phyloP scores from a whole-genome alignment of 2,888 invertebrate species.

The Galerucella nymphaeae region DNA sequence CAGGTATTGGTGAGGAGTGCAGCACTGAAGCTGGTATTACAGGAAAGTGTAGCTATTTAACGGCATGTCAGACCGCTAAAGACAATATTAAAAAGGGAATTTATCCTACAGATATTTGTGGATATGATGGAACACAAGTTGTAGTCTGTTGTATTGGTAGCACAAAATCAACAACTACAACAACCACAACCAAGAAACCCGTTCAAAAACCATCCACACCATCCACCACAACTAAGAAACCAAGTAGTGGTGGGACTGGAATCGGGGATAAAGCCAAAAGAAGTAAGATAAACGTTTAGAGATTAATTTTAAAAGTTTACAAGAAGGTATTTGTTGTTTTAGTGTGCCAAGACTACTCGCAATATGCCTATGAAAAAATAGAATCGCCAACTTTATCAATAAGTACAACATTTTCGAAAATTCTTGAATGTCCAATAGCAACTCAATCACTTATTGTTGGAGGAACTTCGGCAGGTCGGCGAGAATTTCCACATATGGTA shows the following conservation, averaged over 20 bases:
- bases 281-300: conserved; percentile 39
- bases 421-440: conserved; percentile 63
- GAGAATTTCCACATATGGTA: conserved; percentile 70
- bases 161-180: conserved; percentile 10
- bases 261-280: conserved; percentile 45
- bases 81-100: conserved; percentile 44
- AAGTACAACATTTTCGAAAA: conserved; percentile 47
- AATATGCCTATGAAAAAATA: conserved; percentile 60
- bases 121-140: conserved; percentile 52
- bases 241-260: conserved; percentile 1
- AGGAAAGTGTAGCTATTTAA: conserved; percentile 51
- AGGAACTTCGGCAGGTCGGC: conserved; percentile 60
- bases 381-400: conserved; percentile 56
- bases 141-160: conserved; percentile 55
- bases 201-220: background rate
- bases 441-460: conserved; percentile 64
- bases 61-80: conserved; percentile 50
- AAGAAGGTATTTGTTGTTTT: conserved; percentile 44
- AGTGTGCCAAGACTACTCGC: conserved; percentile 66
- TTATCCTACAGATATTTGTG: conserved; percentile 52
- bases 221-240: background rate
- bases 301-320: too few species aligned
- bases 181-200: conserved; percentile 7
- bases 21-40: conserved; percentile 9
- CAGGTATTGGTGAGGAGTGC: conserved; percentile 40